phyloP scores from a whole-genome alignment of 35 echinoderm and acorn worm species.

The Eucidaris tribuloides region DNA sequence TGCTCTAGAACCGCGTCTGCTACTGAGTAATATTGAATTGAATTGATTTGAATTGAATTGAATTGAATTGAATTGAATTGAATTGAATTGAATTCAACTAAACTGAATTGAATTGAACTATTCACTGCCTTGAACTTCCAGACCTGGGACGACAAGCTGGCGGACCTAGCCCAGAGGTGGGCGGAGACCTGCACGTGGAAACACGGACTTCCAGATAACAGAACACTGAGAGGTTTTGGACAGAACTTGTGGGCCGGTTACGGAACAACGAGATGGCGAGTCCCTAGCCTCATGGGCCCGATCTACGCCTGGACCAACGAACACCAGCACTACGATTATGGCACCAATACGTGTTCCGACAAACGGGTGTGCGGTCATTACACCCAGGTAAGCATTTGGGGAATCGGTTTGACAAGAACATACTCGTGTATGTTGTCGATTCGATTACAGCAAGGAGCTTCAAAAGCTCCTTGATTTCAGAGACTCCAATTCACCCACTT shows the following conservation, averaged over 20 bases:
- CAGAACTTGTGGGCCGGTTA: slow-evolving; percentile 41
- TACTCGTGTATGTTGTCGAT: background rate
- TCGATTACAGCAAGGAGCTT: background rate
- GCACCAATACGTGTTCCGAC: background rate
- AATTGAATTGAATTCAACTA: too few relatives aligned
- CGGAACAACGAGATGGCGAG: background rate
- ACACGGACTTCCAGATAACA: slow-evolving; percentile 22
- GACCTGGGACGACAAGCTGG: slow-evolving; percentile 28
- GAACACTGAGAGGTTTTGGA: background rate
- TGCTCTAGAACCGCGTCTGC: too few relatives aligned
- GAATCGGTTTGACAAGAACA: background rate
- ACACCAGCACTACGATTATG: slow-evolving; percentile 15
- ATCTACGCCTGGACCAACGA: slow-evolving; percentile 28
- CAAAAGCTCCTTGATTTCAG: background rate
- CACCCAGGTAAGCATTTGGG: slow-evolving; percentile 3
- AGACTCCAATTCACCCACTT: background rate
- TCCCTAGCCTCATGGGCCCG: background rate
- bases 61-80: too few relatives aligned
- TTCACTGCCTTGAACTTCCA: background rate
- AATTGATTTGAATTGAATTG: too few relatives aligned
- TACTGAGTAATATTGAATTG: too few relatives aligned
- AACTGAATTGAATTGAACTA: background rate
- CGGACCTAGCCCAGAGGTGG: background rate
- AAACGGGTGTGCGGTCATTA: slow-evolving; percentile 19
- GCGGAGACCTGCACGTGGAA: background rate